These are phyloP conservation scores for Stegana nigrithorax DNA, from an alignment of 2,888 invertebrate species.

Conservation along the genomic window DNA sequence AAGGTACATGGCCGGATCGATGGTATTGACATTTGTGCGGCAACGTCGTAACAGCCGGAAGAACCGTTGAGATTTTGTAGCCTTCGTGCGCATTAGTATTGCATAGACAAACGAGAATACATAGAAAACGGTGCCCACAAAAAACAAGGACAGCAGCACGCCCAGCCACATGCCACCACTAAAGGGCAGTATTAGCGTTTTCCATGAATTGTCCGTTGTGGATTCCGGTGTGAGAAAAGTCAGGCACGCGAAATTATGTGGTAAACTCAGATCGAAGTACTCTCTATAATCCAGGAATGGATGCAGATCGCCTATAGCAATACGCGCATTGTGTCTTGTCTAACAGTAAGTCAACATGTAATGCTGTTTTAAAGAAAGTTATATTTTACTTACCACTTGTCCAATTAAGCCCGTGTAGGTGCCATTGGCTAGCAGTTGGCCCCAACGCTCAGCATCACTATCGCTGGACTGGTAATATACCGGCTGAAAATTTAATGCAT, in stretches of 20 bases:
- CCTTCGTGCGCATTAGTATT: constrained; percentile 29
- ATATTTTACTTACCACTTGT: constrained; percentile 72
- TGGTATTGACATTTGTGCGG: too few relatives aligned
- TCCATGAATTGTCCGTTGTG: constrained; percentile 85
- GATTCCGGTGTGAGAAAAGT: constrained; percentile 88
- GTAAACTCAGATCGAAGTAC: constrained; percentile 79
- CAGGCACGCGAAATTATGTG: constrained; percentile 85
- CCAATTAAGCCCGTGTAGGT: constrained; percentile 79
- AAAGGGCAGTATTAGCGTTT: constrained; percentile 83
- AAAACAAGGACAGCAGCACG: constrained; percentile 76
- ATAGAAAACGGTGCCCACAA: constrained; percentile 77
- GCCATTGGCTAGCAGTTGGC: constrained; percentile 74
- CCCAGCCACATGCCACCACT: constrained; percentile 82
- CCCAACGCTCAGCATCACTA: constrained; percentile 77
- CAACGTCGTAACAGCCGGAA: too few relatives aligned
- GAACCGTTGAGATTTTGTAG: constrained; percentile 31
- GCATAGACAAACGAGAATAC: constrained; percentile 71
- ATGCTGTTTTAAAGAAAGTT: not conserved
- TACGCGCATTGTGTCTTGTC: constrained; percentile 74
- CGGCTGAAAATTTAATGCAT: constrained; percentile 79
- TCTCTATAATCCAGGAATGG: constrained; percentile 78
- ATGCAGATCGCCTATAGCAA: constrained; percentile 83
- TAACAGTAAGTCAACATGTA: constrained; percentile 17
- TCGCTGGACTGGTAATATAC: constrained; percentile 76
- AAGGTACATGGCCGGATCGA: constrained; percentile 31